Conservation (phyloP, 1,140 invertebrate genomes). For the Harpegnathos saltator region DNA sequence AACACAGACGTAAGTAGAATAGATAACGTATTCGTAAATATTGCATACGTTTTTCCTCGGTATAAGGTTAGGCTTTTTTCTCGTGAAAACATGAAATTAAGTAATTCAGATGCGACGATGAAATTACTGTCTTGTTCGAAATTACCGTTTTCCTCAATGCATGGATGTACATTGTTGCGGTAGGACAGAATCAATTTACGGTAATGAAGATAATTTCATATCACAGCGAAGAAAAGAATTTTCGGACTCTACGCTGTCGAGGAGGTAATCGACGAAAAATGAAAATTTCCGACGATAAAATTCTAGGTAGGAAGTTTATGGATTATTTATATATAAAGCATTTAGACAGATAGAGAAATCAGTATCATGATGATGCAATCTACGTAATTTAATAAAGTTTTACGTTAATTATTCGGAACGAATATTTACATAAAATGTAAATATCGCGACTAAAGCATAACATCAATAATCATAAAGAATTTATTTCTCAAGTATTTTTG, state of each 20-base stretch:
- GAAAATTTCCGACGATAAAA: background rate
- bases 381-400: background rate
- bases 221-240: background rate
- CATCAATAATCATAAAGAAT: constrained; percentile 13
- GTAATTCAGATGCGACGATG: background rate
- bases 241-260: background rate
- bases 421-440: constrained; percentile 30
- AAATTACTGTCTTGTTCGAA: background rate
- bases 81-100: background rate
- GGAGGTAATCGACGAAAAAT: background rate
- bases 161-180: background rate
- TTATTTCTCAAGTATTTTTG: constrained; percentile 10
- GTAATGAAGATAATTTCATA: background rate
- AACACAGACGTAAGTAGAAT: background rate
- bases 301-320: background rate
- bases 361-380: background rate
- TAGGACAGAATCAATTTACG: background rate
- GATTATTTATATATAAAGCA: constrained; percentile 3
- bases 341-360: background rate
- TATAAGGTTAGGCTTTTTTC: too few relatives aligned
- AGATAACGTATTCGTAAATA: too few relatives aligned
- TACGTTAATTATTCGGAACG: background rate
- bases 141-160: background rate
- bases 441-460: background rate
- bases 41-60: too few relatives aligned